Conservation (phyloP, 2,113 vertebrate genomes). For the Trematomus loennbergii region DNA sequence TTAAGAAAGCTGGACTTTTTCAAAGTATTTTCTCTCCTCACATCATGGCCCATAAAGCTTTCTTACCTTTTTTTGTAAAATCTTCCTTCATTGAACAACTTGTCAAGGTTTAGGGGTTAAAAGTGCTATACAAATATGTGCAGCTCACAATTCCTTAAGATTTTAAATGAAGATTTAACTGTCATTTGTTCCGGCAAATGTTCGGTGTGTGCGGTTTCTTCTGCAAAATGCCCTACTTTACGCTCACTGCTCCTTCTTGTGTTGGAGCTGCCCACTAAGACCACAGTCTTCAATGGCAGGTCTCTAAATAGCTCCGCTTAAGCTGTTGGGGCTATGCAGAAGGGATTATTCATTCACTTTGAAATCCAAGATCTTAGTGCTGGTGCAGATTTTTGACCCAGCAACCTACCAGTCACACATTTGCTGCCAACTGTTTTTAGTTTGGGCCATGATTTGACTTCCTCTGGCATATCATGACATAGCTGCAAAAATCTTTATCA, state of each 20-base stretch:
- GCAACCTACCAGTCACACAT: conserved; percentile 48
- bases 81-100: conserved; percentile 27
- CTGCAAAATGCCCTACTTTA: conserved; percentile 53
- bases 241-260: conserved; percentile 51
- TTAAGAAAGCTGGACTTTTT: conserved; percentile 65
- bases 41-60: conserved; percentile 51
- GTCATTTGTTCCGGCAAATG: conserved; percentile 18
- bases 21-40: conserved; percentile 65
- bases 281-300: conserved; percentile 59
- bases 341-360: conserved; percentile 70
- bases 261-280: conserved; percentile 62
- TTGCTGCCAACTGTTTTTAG: conserved; percentile 28
- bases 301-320: conserved; percentile 73
- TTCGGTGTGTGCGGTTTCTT: conserved; percentile 15
- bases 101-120: conserved; percentile 25
- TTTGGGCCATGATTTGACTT: conserved; percentile 48
- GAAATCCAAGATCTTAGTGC: conserved; percentile 57
- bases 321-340: conserved; percentile 61
- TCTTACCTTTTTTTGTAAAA: conserved; percentile 24
- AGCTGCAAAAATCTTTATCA: conserved; percentile 45
- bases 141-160: neutral
- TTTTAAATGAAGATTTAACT: conserved; percentile 8
- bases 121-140: conserved; percentile 11
- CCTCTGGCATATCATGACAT: conserved; percentile 31
- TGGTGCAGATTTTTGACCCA: conserved; percentile 55